Conservation (phyloP, 2,888 invertebrate genomes). For the Macropis europaea region DNA sequence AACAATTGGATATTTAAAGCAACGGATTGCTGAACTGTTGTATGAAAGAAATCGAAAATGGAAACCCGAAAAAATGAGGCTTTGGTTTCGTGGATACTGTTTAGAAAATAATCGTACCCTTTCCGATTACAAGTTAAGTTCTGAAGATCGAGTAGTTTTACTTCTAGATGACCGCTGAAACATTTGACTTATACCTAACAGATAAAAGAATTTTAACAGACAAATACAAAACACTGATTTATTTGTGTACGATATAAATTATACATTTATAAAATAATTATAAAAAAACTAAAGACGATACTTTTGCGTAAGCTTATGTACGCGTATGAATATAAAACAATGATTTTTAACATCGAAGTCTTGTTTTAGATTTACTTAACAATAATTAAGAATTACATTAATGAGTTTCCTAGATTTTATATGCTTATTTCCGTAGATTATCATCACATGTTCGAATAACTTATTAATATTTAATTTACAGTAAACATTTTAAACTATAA, state of each 20-base stretch:
- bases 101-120: slow-evolving; percentile 47
- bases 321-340: slow-evolving; percentile 6
- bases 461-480: neutral
- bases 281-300: slow-evolving; percentile 9
- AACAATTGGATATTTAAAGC: slow-evolving; percentile 49
- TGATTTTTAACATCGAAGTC: neutral
- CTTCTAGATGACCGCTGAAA: slow-evolving; percentile 9
- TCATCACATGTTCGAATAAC: neutral
- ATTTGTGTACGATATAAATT: neutral
- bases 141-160: slow-evolving; percentile 29
- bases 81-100: slow-evolving; percentile 50
- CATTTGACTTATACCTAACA: neutral
- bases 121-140: slow-evolving; percentile 40
- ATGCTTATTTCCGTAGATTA: neutral
- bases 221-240: neutral
- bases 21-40: slow-evolving; percentile 17
- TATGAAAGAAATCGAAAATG: slow-evolving; percentile 18
- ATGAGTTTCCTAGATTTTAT: no score
- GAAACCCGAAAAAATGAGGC: slow-evolving; percentile 47
- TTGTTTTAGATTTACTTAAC: neutral
- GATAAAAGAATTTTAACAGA: neutral
- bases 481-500: neutral
- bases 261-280: slow-evolving; percentile 8
- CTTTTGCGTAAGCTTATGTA: neutral
- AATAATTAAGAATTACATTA: neutral